phyloP scores from a whole-genome alignment of 2,888 invertebrate genomes.

The Listrodromus nycthemerus region DNA sequence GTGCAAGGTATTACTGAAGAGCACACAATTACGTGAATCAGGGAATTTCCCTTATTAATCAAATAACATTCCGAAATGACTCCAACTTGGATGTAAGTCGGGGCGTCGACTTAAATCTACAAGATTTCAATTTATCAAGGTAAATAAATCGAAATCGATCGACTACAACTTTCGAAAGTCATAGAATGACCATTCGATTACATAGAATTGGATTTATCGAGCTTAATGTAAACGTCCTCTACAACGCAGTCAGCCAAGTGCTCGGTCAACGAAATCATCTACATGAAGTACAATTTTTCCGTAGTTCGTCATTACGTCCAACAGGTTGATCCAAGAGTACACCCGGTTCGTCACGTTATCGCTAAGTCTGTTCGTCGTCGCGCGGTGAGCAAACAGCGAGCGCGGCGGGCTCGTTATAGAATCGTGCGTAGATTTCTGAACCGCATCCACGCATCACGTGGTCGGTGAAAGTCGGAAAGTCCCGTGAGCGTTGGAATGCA shows the following conservation, averaged over 20 bases:
- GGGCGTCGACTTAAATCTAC: too few species aligned
- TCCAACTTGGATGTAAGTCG: too few species aligned
- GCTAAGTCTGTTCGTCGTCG: background rate
- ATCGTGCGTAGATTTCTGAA: constrained; percentile 36
- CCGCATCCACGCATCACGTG: constrained; percentile 30
- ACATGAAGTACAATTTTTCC: background rate
- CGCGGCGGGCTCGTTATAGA: constrained; percentile 31
- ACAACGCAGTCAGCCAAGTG: background rate
- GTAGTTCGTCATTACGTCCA: background rate
- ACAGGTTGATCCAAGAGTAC: constrained; percentile 2
- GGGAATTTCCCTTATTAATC: too few species aligned
- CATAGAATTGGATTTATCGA: background rate
- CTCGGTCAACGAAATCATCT: background rate
- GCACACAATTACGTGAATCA: too few species aligned
- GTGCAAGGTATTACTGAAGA: too few species aligned
- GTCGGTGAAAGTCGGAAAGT: constrained; percentile 50
- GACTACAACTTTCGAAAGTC: too few species aligned
- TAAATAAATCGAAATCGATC: too few species aligned
- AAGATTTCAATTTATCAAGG: too few species aligned
- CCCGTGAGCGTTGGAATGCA: constrained; percentile 51
- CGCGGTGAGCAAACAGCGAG: background rate
- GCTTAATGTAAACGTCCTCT: background rate
- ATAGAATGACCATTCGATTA: too few species aligned
- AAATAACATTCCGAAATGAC: too few species aligned
- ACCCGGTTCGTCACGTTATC: constrained; percentile 16